A percentile compares a stretch with the other conserved stretches of the same genome.
Evolutionary conservation across 2,113 vertebrate species (phyloP).

Genomic region (Notiomystis cincta): DNA sequence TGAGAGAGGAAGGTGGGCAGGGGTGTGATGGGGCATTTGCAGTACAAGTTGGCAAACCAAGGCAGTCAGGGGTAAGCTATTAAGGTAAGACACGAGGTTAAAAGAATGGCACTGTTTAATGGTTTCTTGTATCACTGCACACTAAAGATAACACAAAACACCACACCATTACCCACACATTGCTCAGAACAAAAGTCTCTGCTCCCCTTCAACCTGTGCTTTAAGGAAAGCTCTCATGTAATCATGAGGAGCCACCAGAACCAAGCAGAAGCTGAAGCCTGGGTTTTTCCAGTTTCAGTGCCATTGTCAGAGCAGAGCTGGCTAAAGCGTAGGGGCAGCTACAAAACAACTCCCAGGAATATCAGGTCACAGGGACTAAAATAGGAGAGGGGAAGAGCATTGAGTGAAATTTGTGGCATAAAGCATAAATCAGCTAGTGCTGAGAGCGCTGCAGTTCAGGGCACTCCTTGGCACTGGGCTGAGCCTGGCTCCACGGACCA

Average conservation of each 20-base stretch:
- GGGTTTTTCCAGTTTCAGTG: not conserved
- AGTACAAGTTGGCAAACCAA: not conserved
- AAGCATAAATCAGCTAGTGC: not conserved
- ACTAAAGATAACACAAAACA: not conserved
- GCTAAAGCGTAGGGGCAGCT: not conserved
- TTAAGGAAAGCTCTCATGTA: not conserved
- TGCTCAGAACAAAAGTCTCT: not conserved
- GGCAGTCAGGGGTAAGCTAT: not conserved
- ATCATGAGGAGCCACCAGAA: not conserved
- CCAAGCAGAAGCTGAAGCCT: not conserved
- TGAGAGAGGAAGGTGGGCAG: not conserved
- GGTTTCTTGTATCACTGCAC: not conserved
- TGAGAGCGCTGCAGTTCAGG: not conserved
- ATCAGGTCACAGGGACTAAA: not conserved
- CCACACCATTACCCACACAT: not conserved
- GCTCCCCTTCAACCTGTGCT: not conserved
- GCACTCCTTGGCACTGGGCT: not conserved
- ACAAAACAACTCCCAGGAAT: not conserved
- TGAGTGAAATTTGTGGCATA: not conserved
- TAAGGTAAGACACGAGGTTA: not conserved
- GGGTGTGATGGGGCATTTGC: not conserved
- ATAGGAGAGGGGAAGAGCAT: rapidly evolving
- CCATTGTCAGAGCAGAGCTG: not conserved
- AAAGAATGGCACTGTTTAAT: not conserved
- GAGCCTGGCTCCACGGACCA: not conserved